Percentiles rank a stretch among this genome's conserved stretches.
Evolutionary conservation across 2,113 vertebrate genomes (phyloP).

Genomic region (Rhineura floridana): DNA sequence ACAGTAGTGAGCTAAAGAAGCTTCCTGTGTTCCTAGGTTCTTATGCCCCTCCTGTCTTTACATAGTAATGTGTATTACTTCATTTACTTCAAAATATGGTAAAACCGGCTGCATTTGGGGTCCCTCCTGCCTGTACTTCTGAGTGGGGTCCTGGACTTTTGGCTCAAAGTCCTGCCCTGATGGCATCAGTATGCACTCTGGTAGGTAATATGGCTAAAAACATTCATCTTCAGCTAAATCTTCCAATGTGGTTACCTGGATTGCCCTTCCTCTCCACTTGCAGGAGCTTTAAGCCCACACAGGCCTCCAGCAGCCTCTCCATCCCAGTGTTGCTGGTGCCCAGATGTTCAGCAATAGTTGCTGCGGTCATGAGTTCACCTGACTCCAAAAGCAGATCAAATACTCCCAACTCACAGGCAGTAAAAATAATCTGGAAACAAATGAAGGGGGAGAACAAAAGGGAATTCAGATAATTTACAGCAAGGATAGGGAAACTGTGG

Average conservation of each 20-base stretch:
- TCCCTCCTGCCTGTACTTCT: no score
- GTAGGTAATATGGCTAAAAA: neutral
- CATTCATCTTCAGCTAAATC: neutral
- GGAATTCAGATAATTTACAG: neutral
- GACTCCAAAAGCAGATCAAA: constrained; percentile 83
- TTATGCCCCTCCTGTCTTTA: no score
- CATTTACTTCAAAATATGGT: no score
- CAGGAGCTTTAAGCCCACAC: constrained; percentile 83
- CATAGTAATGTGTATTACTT: no score
- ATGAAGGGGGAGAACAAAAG: neutral
- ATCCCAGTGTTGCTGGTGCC: constrained; percentile 75
- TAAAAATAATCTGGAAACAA: constrained; percentile 74
- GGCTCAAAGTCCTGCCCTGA: no score
- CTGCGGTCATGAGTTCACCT: constrained; percentile 69
- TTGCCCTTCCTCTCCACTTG: constrained; percentile 46
- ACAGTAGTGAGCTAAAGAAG: no score
- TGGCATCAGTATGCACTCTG: no score
- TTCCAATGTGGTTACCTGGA: constrained; percentile 64
- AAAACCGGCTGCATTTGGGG: no score
- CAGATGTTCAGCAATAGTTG: constrained; percentile 71
- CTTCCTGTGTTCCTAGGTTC: no score
- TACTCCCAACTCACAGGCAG: constrained; percentile 88
- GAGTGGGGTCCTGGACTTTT: no score
- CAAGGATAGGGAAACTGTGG: no score
- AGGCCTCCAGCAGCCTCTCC: constrained; percentile 82